These are phyloP conservation scores for Pipra filicauda DNA, from an alignment of 2,113 vertebrate species.

Conservation along the genomic window DNA sequence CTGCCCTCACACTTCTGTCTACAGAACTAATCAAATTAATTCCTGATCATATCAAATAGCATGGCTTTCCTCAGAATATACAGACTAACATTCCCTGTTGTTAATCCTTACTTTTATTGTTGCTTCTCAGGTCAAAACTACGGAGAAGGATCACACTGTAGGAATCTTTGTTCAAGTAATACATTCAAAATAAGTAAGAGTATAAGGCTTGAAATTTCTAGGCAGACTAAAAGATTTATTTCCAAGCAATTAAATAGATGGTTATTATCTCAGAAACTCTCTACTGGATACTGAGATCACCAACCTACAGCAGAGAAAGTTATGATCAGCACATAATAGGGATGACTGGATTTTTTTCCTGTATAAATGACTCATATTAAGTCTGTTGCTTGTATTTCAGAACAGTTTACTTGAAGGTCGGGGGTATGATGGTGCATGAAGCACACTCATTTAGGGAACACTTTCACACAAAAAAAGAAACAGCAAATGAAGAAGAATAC, in stretches of 20 bases:
- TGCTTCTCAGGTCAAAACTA: not conserved
- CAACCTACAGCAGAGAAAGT: not conserved
- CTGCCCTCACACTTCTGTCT: not conserved
- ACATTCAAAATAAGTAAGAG: not conserved
- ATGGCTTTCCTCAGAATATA: not conserved
- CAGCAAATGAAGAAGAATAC: not conserved
- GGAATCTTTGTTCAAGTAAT: not conserved
- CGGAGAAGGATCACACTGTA: not conserved
- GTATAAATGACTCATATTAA: conserved; percentile 39
- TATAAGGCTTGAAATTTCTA: not conserved
- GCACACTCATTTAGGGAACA: not conserved
- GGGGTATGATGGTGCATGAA: conserved; percentile 18
- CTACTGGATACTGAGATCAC: not conserved
- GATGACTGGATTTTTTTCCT: conserved; percentile 34
- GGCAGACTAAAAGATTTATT: not conserved
- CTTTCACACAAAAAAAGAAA: not conserved
- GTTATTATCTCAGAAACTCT: conserved; percentile 15
- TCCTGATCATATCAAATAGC: not conserved
- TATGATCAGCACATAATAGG: not conserved
- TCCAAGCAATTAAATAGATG: conserved; percentile 21
- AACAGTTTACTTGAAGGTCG: conserved; percentile 54
- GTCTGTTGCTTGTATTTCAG: conserved; percentile 35
- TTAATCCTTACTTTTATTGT: not conserved
- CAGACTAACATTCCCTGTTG: not conserved
- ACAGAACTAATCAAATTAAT: conserved; percentile 49